Percentiles rank a stretch among this genome's conserved stretches.
These are phyloP conservation scores for Drosophila truncata DNA, from an alignment of 1,140 invertebrate genomes.

Conservation along the genomic window DNA sequence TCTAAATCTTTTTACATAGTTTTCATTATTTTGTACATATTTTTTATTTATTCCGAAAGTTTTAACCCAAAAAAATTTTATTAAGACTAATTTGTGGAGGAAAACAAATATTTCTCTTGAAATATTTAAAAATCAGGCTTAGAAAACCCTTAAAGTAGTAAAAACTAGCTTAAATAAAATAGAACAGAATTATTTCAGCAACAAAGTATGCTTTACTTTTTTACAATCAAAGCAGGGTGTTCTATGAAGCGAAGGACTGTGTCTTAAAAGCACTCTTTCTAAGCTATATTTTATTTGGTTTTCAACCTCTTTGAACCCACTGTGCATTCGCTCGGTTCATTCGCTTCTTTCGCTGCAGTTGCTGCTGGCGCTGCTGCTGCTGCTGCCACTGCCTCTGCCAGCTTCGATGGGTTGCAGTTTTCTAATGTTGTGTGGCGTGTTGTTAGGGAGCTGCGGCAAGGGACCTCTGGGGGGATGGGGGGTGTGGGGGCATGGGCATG, in stretches of 20 bases:
- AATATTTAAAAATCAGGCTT: background rate
- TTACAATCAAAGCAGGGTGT: background rate
- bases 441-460: slow-evolving; percentile 19
- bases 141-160: background rate
- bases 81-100: background rate
- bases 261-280: no score
- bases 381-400: slow-evolving; percentile 21
- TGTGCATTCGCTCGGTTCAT: slow-evolving; percentile 64
- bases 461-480: slow-evolving; percentile 2
- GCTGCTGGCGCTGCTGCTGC: slow-evolving; percentile 23
- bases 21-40: background rate
- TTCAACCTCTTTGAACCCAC: background rate
- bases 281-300: background rate
- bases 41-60: background rate
- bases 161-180: background rate
- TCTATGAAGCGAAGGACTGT: background rate
- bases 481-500: slow-evolving; percentile 77
- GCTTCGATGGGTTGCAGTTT: slow-evolving; percentile 69
- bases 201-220: background rate
- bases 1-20: no score
- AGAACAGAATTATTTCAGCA: background rate
- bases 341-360: slow-evolving; percentile 67
- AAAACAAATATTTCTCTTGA: background rate
- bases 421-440: slow-evolving; percentile 81
- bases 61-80: background rate